A percentile compares a stretch with the other conserved stretches of the same genome.
These are phyloP conservation scores for Pseudomyrmex dendroicus DNA, from an alignment of 1,140 invertebrate genomes.

Conservation along the genomic window DNA sequence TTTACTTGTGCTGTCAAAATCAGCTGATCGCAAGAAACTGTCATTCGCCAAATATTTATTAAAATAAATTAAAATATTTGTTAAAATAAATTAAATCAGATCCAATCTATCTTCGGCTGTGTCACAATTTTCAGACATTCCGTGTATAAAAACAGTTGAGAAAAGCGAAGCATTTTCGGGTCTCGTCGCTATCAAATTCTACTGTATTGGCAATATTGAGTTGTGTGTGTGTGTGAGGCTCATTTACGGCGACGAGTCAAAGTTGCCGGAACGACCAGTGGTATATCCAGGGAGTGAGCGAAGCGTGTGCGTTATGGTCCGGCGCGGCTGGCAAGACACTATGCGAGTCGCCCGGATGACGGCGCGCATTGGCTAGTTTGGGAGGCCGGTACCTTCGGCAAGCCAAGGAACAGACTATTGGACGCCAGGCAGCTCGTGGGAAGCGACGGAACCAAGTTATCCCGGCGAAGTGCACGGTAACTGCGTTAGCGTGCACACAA, in stretches of 20 bases:
- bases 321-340: conserved; percentile 35
- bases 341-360: conserved; percentile 15
- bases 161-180: not conserved
- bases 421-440: conserved; percentile 51
- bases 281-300: conserved; percentile 11
- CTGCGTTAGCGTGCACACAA: conserved; percentile 82
- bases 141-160: too few relatives aligned
- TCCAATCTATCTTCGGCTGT: too few relatives aligned
- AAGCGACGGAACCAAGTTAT: conserved; percentile 80
- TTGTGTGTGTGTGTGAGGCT: not conserved
- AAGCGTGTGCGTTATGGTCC: conserved; percentile 52
- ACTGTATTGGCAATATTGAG: conserved; percentile 1
- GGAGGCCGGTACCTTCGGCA: conserved; percentile 52
- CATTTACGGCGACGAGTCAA: conserved; percentile 45
- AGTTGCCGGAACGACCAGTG: conserved; percentile 4
- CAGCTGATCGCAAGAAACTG: too few relatives aligned
- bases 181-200: not conserved
- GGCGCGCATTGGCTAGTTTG: conserved; percentile 61
- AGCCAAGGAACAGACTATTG: conserved; percentile 64
- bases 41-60: too few relatives aligned
- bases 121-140: too few relatives aligned
- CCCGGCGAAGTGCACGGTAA: conserved; percentile 84
- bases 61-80: too few relatives aligned
- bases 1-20: not conserved
- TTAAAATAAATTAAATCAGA: too few relatives aligned